Conservation (phyloP, 1,140 invertebrate species). For the Ostrea denselamellosa region DNA sequence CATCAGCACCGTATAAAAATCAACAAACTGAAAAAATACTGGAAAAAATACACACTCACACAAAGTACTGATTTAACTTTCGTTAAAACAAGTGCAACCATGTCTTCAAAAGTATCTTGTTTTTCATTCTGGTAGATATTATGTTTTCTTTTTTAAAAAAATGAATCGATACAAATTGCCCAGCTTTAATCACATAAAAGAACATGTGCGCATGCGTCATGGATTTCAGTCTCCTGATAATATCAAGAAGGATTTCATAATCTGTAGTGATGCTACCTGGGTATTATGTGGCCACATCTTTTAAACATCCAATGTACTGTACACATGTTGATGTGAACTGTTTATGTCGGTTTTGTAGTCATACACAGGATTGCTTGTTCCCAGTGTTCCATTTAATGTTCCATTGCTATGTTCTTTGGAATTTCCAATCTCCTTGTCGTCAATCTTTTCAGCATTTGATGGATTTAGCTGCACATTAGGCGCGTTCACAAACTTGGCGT, state of each 20-base stretch:
- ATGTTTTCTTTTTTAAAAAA: background rate
- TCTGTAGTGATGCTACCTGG: background rate
- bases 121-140: background rate
- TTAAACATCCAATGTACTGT: conserved; percentile 6
- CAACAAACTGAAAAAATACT: background rate
- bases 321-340: background rate
- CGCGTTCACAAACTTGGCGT: conserved; percentile 37
- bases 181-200: background rate
- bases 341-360: conserved; percentile 18
- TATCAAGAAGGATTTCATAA: conserved; percentile 31
- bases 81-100: background rate
- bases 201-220: background rate
- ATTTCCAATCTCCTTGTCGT: background rate
- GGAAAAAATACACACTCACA: background rate
- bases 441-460: conserved; percentile 19
- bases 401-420: background rate
- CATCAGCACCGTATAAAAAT: conserved; percentile 21
- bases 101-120: background rate
- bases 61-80: background rate
- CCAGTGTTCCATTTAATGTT: conserved; percentile 14
- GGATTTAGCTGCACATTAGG: conserved; percentile 39
- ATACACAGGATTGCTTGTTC: conserved; percentile 18
- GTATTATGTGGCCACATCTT: background rate
- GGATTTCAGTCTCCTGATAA: conserved; percentile 28
- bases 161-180: background rate